Evolutionary conservation across 2,797 vertebrate genomes (phyloP).

Genomic region (Lutjanus argentimaculatus): DNA sequence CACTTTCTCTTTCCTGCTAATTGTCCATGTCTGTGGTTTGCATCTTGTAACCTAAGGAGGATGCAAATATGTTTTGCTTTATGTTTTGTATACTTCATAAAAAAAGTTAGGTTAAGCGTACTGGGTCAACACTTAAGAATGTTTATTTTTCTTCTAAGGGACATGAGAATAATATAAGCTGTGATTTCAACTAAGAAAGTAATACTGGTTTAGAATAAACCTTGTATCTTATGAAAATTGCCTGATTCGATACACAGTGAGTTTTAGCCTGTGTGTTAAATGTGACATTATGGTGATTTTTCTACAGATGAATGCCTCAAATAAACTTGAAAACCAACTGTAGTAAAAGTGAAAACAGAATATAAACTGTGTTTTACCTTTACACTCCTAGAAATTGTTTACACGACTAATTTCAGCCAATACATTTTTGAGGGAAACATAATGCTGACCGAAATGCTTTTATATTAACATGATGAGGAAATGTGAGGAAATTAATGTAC

Average conservation of each 20-base stretch:
- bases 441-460: too few relatives aligned
- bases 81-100: background rate
- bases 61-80: background rate
- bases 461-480: too few relatives aligned
- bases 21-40: conserved; percentile 27
- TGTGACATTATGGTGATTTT: too few relatives aligned
- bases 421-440: too few relatives aligned
- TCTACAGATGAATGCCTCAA: too few relatives aligned
- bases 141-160: background rate
- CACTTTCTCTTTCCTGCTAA: conserved; percentile 22
- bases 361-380: background rate
- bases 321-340: too few relatives aligned
- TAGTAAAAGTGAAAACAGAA: background rate
- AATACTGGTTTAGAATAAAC: background rate
- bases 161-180: background rate
- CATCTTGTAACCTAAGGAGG: background rate
- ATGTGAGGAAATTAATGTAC: too few relatives aligned
- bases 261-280: background rate
- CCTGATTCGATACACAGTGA: background rate
- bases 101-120: background rate
- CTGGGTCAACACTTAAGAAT: background rate
- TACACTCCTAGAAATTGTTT: background rate
- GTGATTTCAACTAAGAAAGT: background rate
- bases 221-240: background rate
- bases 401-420: too few relatives aligned